Evolutionary conservation across 2,888 invertebrate genomes (phyloP).

Genomic region (Limnephilus auricula): DNA sequence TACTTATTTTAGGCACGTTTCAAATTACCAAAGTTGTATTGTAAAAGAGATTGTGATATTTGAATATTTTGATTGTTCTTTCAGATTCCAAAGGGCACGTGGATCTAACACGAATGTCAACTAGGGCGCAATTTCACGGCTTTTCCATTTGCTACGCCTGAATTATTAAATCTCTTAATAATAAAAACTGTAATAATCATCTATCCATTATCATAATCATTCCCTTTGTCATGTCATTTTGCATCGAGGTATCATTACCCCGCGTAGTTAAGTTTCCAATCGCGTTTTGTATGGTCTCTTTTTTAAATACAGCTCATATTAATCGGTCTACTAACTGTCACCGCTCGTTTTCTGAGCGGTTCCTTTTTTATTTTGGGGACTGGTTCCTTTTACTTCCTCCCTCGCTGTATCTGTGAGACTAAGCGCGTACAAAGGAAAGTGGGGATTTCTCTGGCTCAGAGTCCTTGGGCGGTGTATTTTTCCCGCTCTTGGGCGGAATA

Average conservation of each 20-base stretch:
- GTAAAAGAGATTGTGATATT: constrained; percentile 9
- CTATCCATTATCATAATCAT: neutral
- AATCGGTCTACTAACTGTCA: neutral
- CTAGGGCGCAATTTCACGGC: neutral
- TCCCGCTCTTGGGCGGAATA: constrained; percentile 69
- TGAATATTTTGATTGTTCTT: constrained; percentile 34
- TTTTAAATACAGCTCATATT: neutral
- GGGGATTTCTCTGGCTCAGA: constrained; percentile 67
- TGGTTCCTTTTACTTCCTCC: constrained; percentile 11
- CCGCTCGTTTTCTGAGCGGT: neutral
- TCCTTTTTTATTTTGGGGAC: neutral
- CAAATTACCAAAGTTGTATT: neutral
- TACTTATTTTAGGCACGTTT: constrained; percentile 10
- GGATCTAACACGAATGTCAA: constrained; percentile 18
- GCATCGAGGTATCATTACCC: neutral
- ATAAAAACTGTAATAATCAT: neutral
- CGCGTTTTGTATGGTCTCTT: neutral
- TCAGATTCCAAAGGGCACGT: constrained; percentile 38
- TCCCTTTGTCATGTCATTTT: neutral
- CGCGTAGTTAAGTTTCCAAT: neutral
- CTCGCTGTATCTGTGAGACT: neutral
- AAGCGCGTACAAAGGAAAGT: constrained; percentile 38
- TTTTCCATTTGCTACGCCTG: neutral
- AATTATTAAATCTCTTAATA: neutral
- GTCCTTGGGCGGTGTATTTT: constrained; percentile 71